Conservation (phyloP, 1,140 invertebrate genomes). For the Drosophila jambulina region DNA sequence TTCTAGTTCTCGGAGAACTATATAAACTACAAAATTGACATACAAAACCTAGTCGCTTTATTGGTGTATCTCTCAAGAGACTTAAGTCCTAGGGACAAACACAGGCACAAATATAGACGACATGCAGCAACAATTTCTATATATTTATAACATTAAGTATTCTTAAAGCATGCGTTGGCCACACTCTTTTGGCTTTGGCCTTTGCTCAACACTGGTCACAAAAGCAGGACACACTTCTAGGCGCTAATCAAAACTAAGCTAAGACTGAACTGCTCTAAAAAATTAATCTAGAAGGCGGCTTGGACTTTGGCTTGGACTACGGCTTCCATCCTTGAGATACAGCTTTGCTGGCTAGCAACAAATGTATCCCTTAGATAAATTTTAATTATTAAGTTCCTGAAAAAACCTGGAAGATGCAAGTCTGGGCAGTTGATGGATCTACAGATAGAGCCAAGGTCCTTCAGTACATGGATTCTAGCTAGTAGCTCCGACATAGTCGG, state of each 20-base stretch:
- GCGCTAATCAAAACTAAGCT: conserved; percentile 61
- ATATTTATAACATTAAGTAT: conserved; percentile 2
- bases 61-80: conserved; percentile 65
- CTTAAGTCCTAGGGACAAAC: conserved; percentile 55
- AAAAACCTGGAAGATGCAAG: conserved; percentile 84
- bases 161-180: conserved; percentile 67
- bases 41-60: conserved; percentile 66
- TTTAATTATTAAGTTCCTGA: conserved; percentile 40
- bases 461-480: not conserved
- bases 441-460: conserved; percentile 66
- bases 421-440: conserved; percentile 85
- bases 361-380: conserved; percentile 75
- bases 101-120: conserved; percentile 49
- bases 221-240: conserved; percentile 54
- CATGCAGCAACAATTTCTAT: conserved; percentile 60
- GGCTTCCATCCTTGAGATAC: conserved; percentile 71
- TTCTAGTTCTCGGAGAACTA: not conserved
- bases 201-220: conserved; percentile 70
- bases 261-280: conserved; percentile 41
- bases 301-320: not conserved
- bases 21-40: conserved; percentile 47
- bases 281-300: conserved; percentile 41
- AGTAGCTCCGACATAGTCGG: not conserved
- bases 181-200: conserved; percentile 37
- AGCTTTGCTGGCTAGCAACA: conserved; percentile 33